Evolutionary conservation across 2,888 invertebrate genomes (phyloP).

Genomic region (Mesopsocus fuscifrons): DNA sequence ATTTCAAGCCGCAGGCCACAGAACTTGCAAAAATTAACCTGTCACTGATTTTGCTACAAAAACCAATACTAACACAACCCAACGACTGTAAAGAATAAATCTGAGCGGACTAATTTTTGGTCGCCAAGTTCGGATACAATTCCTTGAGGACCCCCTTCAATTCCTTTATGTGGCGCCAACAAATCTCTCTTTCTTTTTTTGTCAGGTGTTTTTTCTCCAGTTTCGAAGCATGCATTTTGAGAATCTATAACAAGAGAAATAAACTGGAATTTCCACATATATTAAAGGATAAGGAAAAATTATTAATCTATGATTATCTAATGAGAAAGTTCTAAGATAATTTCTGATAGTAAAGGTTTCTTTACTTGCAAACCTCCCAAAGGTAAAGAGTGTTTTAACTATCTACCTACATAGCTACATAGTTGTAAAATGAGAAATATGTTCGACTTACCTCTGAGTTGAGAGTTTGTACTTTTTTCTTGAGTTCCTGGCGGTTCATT

Average conservation of each 20-base stretch:
- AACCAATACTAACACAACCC: no score
- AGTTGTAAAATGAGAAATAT: conserved; percentile 6
- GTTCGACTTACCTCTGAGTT: conserved; percentile 38
- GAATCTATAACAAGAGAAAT: conserved; percentile 1
- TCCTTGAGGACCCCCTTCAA: conserved; percentile 15
- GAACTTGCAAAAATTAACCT: no score
- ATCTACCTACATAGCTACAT: no score
- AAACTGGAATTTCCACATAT: not conserved
- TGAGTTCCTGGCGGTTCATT: conserved; percentile 55
- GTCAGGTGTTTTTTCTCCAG: conserved; percentile 63
- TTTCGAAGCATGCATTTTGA: conserved; percentile 54
- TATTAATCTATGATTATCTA: no score
- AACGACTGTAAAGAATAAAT: no score
- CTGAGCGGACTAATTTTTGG: no score
- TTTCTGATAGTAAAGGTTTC: no score
- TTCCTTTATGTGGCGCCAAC: conserved; percentile 50
- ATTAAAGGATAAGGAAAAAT: not conserved
- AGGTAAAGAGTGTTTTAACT: no score
- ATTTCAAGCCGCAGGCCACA: no score
- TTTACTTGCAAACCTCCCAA: no score
- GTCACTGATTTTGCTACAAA: no score
- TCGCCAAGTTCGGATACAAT: not conserved
- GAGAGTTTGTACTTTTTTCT: conserved; percentile 49
- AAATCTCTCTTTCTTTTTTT: conserved; percentile 63
- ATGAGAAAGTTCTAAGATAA: no score